phyloP scores from a whole-genome alignment of 2,797 vertebrate species.

The Microhierax caerulescens region DNA sequence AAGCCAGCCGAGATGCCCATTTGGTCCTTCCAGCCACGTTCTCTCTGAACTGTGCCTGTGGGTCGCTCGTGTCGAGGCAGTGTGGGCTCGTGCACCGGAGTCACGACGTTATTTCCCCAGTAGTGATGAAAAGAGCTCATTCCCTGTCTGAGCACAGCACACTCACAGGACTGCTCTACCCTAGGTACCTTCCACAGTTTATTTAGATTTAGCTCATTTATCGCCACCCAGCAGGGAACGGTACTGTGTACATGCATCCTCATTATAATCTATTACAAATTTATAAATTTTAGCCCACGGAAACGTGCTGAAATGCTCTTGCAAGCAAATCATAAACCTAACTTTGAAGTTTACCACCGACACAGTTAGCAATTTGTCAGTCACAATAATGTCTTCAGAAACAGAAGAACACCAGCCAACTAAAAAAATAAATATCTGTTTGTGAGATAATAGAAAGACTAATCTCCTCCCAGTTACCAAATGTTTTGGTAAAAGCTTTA shows the following conservation, averaged over 20 bases:
- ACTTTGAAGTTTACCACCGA: neutral
- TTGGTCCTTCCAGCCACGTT: neutral
- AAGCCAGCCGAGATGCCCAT: neutral
- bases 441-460: neutral
- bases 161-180: neutral
- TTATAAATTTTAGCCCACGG: neutral
- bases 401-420: neutral
- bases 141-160: neutral
- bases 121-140: neutral
- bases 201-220: neutral
- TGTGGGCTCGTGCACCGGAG: accelerated
- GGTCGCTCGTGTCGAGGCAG: neutral
- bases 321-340: neutral
- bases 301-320: neutral
- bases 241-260: neutral
- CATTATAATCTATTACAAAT: neutral
- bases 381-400: neutral
- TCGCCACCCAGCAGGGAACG: neutral
- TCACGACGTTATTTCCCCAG: neutral
- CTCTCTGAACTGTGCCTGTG: neutral
- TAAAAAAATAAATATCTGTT: neutral
- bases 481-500: neutral
- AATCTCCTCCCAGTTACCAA: neutral
- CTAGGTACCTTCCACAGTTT: neutral
- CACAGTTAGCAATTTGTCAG: constrained; percentile 7